Evolutionary conservation across 2,797 vertebrate species (phyloP).

Genomic region (Poecile montanus): DNA sequence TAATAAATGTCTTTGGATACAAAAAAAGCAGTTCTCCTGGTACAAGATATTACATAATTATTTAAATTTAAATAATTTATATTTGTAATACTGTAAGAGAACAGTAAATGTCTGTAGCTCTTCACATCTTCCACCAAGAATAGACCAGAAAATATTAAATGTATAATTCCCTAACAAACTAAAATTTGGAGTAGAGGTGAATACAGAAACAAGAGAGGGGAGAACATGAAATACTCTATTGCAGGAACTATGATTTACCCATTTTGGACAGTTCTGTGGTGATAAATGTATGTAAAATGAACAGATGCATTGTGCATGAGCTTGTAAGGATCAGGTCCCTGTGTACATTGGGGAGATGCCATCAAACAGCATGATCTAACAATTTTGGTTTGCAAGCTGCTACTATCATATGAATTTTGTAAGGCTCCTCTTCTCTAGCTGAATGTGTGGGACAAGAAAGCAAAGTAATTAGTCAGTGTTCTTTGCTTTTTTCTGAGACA

Average conservation of each 20-base stretch:
- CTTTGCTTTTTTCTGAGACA: not conserved
- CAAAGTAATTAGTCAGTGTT: not conserved
- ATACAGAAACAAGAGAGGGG: not conserved
- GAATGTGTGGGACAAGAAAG: conserved; percentile 7
- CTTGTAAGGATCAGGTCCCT: not conserved
- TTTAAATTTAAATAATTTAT: not conserved
- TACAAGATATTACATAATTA: not conserved
- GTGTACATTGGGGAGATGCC: not conserved
- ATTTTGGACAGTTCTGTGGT: not conserved
- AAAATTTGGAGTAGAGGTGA: not conserved
- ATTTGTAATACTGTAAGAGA: not conserved
- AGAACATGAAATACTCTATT: not conserved
- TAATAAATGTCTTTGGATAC: not conserved
- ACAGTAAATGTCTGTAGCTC: not conserved
- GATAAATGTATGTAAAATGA: not conserved
- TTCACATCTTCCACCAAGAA: not conserved
- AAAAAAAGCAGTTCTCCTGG: not conserved
- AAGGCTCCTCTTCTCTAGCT: not conserved
- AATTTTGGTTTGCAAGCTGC: not conserved
- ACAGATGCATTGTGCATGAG: not conserved
- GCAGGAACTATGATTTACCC: not conserved
- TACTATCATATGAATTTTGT: not conserved
- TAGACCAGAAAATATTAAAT: not conserved
- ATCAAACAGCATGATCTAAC: not conserved
- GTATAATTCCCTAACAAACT: not conserved